Percentiles rank a stretch among this genome's conserved stretches.
Evolutionary conservation across 2,797 vertebrate species (phyloP).

Genomic region (Sebastiscus tertius): DNA sequence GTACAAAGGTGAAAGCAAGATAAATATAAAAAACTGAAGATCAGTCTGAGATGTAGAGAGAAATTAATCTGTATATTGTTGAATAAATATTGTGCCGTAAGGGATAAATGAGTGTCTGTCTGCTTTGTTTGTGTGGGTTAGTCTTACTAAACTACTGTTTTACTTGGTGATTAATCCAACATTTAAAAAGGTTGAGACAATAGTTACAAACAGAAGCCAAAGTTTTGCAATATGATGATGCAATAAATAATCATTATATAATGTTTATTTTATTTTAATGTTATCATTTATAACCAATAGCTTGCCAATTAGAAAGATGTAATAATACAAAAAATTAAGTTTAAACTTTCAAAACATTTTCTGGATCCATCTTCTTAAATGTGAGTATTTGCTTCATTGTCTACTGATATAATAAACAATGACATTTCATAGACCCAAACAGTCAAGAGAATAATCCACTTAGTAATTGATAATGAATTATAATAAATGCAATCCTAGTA

Average conservation of each 20-base stretch:
- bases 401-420: neutral
- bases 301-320: neutral
- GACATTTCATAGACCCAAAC: neutral
- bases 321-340: neutral
- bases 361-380: neutral
- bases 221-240: neutral
- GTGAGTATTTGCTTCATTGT: neutral
- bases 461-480: neutral
- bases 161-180: neutral
- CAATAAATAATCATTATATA: neutral
- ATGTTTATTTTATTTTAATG: neutral
- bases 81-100: constrained; percentile 95
- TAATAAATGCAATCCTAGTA: neutral
- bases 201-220: neutral
- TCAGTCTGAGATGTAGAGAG: constrained; percentile 87
- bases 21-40: constrained; percentile 71
- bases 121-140: constrained; percentile 2
- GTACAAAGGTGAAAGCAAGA: constrained; percentile 87
- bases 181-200: neutral
- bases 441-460: neutral
- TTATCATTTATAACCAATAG: neutral
- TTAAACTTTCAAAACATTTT: neutral
- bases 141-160: neutral
- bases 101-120: neutral
- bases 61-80: constrained; percentile 90